Percentiles rank a stretch among this genome's conserved stretches.
Conservation (phyloP, 2,113 vertebrate species). For the Galbula dea region DNA sequence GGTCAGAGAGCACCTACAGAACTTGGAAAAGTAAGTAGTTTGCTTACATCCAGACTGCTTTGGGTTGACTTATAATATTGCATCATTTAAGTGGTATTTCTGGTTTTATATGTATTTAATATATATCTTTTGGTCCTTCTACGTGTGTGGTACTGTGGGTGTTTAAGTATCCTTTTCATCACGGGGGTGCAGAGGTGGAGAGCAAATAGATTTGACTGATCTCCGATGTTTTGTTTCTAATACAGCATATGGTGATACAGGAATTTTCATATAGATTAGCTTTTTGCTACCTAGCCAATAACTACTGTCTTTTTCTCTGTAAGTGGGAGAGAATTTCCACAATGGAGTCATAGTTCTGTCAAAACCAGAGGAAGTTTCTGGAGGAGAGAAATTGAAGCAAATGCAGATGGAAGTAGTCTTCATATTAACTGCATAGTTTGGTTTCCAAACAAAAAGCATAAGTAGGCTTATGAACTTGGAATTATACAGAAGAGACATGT, state of each 20-base stretch:
- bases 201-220: not conserved
- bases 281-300: not conserved
- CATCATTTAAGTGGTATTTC: not conserved
- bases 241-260: not conserved
- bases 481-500: not conserved
- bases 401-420: not conserved
- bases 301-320: not conserved
- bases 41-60: not conserved
- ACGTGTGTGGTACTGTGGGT: not conserved
- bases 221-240: not conserved
- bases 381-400: not conserved
- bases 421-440: not conserved
- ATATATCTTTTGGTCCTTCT: not conserved
- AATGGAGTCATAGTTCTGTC: not conserved
- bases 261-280: not conserved
- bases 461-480: not conserved
- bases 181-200: not conserved
- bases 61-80: not conserved
- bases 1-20: conserved; percentile 94
- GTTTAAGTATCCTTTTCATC: not conserved
- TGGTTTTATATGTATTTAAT: not conserved
- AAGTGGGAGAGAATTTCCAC: not conserved
- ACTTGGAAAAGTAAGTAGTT: conserved; percentile 92
- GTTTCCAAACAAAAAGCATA: not conserved
- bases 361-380: not conserved